Evolutionary conservation across 1,140 invertebrate genomes (phyloP).

Genomic region (Lucilia cuprina): DNA sequence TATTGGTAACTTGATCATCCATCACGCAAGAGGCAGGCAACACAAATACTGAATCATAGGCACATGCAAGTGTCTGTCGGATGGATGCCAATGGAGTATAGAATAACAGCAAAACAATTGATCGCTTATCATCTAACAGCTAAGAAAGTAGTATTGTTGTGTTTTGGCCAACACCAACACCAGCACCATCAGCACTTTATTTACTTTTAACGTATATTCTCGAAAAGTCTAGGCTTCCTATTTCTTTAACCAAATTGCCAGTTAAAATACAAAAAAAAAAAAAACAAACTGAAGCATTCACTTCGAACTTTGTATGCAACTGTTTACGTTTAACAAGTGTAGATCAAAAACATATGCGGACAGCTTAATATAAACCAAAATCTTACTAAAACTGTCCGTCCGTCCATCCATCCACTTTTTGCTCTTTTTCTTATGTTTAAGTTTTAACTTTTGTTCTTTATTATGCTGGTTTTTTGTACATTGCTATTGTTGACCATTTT

Average conservation of each 20-base stretch:
- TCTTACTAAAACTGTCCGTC: background rate
- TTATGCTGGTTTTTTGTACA: background rate
- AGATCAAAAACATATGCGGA: slow-evolving; percentile 24
- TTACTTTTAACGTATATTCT: background rate
- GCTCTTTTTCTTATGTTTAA: background rate
- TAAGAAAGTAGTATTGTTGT: background rate
- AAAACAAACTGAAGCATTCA: background rate
- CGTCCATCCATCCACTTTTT: background rate
- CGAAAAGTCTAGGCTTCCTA: background rate
- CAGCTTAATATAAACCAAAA: slow-evolving; percentile 29
- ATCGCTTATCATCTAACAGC: slow-evolving; percentile 20
- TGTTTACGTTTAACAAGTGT: slow-evolving; percentile 31
- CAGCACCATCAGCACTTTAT: background rate
- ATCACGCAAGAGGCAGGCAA: background rate
- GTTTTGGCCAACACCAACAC: background rate
- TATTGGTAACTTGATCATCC: slow-evolving; percentile 18
- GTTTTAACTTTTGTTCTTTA: background rate
- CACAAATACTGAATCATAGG: background rate
- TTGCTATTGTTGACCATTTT: background rate
- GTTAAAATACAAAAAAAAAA: no score
- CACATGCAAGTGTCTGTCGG: background rate
- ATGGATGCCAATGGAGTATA: background rate
- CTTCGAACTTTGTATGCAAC: slow-evolving; percentile 4
- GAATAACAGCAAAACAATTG: slow-evolving; percentile 3
- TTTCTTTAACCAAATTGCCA: background rate